Conservation (phyloP, 2,888 invertebrate genomes). For the Lasioglossum oenotherae region DNA sequence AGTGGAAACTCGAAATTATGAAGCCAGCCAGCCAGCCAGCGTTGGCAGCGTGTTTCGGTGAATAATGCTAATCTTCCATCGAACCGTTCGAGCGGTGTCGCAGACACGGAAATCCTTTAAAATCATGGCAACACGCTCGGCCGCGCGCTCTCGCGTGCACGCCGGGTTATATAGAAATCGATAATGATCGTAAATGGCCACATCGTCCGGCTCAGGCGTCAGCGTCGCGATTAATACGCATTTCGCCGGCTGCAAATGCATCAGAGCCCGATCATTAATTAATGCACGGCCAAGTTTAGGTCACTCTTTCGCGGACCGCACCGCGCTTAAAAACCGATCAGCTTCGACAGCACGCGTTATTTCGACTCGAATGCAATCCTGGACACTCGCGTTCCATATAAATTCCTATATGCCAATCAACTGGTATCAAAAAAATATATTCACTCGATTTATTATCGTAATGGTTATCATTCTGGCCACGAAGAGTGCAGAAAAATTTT, state of each 20-base stretch:
- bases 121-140: slow-evolving; percentile 27
- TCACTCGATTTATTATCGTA: not conserved
- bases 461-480: too few species aligned
- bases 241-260: slow-evolving; percentile 53
- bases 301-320: slow-evolving; percentile 19
- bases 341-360: slow-evolving; percentile 11
- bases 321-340: slow-evolving; percentile 34
- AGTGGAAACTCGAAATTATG: slow-evolving; percentile 62
- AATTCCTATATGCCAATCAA: not conserved
- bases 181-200: slow-evolving; percentile 53
- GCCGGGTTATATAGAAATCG: slow-evolving; percentile 21
- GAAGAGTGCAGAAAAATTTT: not conserved
- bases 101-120: slow-evolving; percentile 62
- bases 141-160: not conserved
- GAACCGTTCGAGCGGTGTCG: slow-evolving; percentile 25
- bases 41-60: slow-evolving; percentile 50
- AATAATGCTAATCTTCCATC: slow-evolving; percentile 66
- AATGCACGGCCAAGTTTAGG: slow-evolving; percentile 44
- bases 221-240: slow-evolving; percentile 54
- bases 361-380: not conserved
- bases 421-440: not conserved
- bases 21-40: slow-evolving; percentile 39
- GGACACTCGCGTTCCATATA: not conserved
- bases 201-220: slow-evolving; percentile 51
- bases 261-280: slow-evolving; percentile 31